Base-by-base conservation (phyloP, 2,797 vertebrate species). In the Sebastes hubbsi region DNA sequence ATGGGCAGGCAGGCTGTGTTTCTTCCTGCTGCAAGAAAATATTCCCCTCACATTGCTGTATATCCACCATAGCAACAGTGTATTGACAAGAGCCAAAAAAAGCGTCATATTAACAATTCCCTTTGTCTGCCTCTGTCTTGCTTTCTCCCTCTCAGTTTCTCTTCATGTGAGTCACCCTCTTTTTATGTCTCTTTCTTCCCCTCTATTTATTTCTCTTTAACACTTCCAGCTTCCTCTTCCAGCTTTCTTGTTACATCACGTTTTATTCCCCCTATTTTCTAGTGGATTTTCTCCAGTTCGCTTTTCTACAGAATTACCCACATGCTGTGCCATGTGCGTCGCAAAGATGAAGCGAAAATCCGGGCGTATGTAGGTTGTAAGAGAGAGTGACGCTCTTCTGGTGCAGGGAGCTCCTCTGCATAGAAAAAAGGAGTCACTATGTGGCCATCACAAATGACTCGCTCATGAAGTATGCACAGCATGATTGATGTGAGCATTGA, bases 291-390 rank as follows among this genome's bases (percentile, higher is more conserved):
- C 11, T 54, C 7, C 69, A 54, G 58, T 67, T 49, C 6, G 63
- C 62, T 36, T 42, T 77, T 75, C 84, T 67, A 14, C 49, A 49
- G 63, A 54, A 25, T 67, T 58, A 76, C 11, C 69, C 74, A 65
- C 84, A 81, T 79, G 82, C 84, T 73, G 70, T 67, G 76, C 49
- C 72, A 54, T 73, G 80, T 81, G 82, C 36, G 24, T 71, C 30
- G 67, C 30, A 20, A 30, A 59, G 71, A 77, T 38, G 46, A 74
- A 81, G 60, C 13, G 4, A 42, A 49, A 64, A 81, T 79, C 34
- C 66, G 22, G 46, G 64, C 59, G 54, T 60, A 56, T 70, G 78
- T 34, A 65, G 75, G 34, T 52, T 76, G 71, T 36, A 18, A 62
- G 42, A 70, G 61, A 63, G 49, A 54, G 32, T 42, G 75, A 63